Conservation (phyloP, 2,113 vertebrate genomes). For the Oenanthe melanoleuca region DNA sequence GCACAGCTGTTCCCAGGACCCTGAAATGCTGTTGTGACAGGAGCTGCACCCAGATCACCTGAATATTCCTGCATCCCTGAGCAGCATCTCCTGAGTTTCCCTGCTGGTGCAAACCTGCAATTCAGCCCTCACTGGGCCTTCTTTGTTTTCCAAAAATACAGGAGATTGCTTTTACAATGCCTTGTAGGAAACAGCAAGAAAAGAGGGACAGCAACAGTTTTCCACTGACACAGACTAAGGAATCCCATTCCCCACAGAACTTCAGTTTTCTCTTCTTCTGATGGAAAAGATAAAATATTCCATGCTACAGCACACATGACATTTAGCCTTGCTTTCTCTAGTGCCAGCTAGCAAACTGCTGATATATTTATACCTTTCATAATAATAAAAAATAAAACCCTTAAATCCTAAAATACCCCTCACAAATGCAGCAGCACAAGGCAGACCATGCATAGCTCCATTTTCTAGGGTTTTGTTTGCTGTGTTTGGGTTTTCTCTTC, state of each 20-base stretch:
- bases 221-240: not conserved
- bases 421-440: not conserved
- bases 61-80: not conserved
- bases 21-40: not conserved
- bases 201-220: not conserved
- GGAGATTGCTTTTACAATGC: not conserved
- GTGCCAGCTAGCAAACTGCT: not conserved
- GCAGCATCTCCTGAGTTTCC: not conserved
- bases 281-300: not conserved
- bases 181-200: not conserved
- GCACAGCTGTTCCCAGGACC: accelerated
- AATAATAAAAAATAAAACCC: not conserved
- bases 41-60: not conserved
- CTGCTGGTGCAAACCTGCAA: not conserved
- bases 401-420: not conserved
- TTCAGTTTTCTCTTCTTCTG: not conserved
- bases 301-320: not conserved
- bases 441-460: not conserved
- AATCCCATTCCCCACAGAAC: not conserved
- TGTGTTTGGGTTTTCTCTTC: not conserved
- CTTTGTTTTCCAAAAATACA: too few relatives aligned
- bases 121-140: not conserved
- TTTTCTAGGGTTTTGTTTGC: accelerated
- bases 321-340: not conserved
- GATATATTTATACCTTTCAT: not conserved